Conservation (phyloP, 2,888 invertebrate genomes). For the Linhomoeus sp. region DNA sequence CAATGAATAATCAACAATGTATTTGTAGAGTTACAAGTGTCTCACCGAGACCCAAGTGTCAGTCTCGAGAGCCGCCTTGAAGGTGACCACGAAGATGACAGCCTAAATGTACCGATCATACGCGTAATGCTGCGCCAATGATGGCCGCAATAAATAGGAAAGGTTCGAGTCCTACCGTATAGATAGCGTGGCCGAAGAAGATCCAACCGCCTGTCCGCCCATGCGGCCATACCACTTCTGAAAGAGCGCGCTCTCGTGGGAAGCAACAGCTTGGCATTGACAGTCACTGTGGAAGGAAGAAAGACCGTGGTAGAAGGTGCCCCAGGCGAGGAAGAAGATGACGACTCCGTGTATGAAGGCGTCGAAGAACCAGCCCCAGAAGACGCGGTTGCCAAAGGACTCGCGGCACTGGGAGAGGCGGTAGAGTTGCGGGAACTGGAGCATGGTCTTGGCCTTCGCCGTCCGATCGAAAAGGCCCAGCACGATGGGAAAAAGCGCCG, state of each 20-base stretch:
- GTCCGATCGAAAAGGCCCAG: slow-evolving; percentile 74
- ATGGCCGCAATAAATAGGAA: no score
- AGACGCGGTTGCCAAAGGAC: slow-evolving; percentile 52
- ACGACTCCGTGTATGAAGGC: slow-evolving; percentile 80
- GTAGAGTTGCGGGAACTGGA: slow-evolving; percentile 48
- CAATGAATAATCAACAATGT: no score
- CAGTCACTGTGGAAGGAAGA: no score
- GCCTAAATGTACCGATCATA: no score
- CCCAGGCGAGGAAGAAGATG: slow-evolving; percentile 68
- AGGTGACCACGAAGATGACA: slow-evolving; percentile 84
- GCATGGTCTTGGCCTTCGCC: slow-evolving; percentile 69
- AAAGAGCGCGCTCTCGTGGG: no score
- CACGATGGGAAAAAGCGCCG: slow-evolving; percentile 85
- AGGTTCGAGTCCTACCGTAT: no score
- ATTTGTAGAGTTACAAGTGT: no score
- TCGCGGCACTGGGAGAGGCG: slow-evolving; percentile 59
- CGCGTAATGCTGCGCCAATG: no score
- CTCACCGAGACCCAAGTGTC: slow-evolving; percentile 66
- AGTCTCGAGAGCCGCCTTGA: slow-evolving; percentile 84
- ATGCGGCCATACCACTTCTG: slow-evolving; percentile 36
- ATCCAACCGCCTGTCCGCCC: slow-evolving; percentile 80
- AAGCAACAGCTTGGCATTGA: no score
- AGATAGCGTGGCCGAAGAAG: slow-evolving; percentile 75
- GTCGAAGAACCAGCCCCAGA: slow-evolving; percentile 90
- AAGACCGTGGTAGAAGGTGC: neutral